Evolutionary conservation across 37 sponge, comb jelly and placozoan genomes (phyloP).

Genomic region (Ephydatia muelleri): DNA sequence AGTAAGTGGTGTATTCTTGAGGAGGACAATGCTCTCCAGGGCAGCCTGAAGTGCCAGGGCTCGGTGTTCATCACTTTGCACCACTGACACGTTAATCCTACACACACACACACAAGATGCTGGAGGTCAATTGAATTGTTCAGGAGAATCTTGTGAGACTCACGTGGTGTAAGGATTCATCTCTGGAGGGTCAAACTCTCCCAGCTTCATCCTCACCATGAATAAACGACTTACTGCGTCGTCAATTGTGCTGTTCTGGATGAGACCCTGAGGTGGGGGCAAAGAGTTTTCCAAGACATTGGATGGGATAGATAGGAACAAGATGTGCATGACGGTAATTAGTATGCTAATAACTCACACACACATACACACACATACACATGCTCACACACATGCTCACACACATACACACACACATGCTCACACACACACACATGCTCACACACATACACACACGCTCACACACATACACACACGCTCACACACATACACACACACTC

Average conservation of each 20-base stretch:
- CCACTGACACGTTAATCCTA: slow-evolving; percentile 36
- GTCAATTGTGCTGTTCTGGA: slow-evolving; percentile 25
- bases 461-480: too few species aligned
- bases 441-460: too few species aligned
- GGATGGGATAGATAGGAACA: too few species aligned
- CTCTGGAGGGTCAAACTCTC: slow-evolving; percentile 79
- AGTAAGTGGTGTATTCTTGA: slow-evolving; percentile 33
- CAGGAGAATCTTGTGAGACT: background rate
- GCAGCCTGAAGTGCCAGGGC: slow-evolving; percentile 38
- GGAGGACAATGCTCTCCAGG: slow-evolving; percentile 37
- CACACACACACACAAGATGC: background rate
- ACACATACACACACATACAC: too few species aligned
- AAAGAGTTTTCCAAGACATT: too few species aligned
- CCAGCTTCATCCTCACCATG: slow-evolving; percentile 59
- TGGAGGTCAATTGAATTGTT: background rate
- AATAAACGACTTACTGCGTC: slow-evolving; percentile 59
- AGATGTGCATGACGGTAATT: too few species aligned
- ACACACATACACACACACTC: too few species aligned
- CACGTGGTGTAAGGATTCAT: slow-evolving; percentile 64
- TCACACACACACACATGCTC: too few species aligned
- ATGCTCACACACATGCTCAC: too few species aligned
- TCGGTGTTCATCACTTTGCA: slow-evolving; percentile 45
- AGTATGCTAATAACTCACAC: too few species aligned
- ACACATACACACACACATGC: too few species aligned
- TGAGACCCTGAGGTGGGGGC: slow-evolving; percentile 21